Evolutionary conservation across 2,113 vertebrate species (phyloP), one percentile per base, ranked within the genome.

Genomic region (Urocitellus parryii): DNA sequence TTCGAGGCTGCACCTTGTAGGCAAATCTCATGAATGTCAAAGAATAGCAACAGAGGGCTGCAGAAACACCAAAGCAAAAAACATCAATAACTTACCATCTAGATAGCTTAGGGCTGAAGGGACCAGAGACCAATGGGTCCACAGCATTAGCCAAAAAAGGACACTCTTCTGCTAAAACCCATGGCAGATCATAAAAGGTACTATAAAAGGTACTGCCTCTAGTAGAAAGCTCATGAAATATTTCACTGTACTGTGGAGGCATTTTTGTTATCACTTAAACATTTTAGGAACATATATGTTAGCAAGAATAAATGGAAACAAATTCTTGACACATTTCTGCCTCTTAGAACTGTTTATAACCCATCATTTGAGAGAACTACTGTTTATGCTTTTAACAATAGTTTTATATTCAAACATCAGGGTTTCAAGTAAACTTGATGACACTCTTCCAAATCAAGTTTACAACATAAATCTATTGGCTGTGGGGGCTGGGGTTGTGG

Each of bases 11-110:
- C 11, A 99, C 99, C 97, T 99, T 99, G 98, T 99, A 99, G 90
- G 99, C 99, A 67, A 99, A 99, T 74, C 99, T 99, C 99, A 99
- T 99, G 98, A 99, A 99, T 25, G 99, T 93, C 98, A 99, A 97
- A 0, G 99, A 99, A 88, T 99, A 99, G 97, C 99, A 99, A 98
- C 98, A 99, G 83, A 99, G 99, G 95, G 99, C 99, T 99, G 98
- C 45, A 94, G 76, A 97, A 56, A 39, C 92, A 56, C 1, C 93
- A 2, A 32, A 77, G 18, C 92, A 34, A 24, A 65, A 68, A 87
- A 14, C 0, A 45, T 94, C 37, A 65, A 20, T 37, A 27, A 39
- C 16, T 68, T 7, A 9, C 1, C 0, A 7, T 0, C 1, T 1
- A 25, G 58, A 16, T 2, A 48, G 2, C 25, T 1, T 0, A n/a